These are phyloP conservation scores for Balaeniceps rex DNA, from an alignment of 2,113 vertebrate species.

Conservation along the genomic window DNA sequence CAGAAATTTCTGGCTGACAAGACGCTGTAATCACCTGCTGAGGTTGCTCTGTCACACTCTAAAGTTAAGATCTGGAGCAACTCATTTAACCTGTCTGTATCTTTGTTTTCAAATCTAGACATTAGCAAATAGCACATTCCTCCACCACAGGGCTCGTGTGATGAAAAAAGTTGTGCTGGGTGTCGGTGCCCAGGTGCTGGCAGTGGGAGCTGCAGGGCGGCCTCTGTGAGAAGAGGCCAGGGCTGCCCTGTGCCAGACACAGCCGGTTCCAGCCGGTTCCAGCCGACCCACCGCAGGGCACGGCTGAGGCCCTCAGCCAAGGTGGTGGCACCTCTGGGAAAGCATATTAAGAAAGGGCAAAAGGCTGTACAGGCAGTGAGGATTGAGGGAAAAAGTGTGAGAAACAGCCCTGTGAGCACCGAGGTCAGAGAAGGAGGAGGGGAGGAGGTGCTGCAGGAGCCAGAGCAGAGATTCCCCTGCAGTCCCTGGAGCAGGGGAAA, in stretches of 20 bases:
- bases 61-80: not conserved
- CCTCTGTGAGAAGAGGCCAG: not conserved
- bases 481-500: not conserved
- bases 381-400: not conserved
- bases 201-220: fast-evolving
- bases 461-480: not conserved
- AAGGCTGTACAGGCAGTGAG: not conserved
- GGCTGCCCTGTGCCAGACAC: no score
- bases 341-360: not conserved
- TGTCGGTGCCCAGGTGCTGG: fast-evolving
- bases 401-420: not conserved
- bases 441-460: not conserved
- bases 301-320: fast-evolving
- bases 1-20: not conserved
- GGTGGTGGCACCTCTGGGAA: fast-evolving
- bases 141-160: not conserved
- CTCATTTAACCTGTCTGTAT: not conserved
- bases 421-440: no score
- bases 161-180: not conserved
- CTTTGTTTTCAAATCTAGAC: not conserved
- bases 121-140: not conserved
- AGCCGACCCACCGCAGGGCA: not conserved
- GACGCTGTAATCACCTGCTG: not conserved
- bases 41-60: not conserved
- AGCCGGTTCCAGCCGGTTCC: not conserved